These are phyloP conservation scores for Eupsilia transversa DNA, from an alignment of 2,888 invertebrate species.

Conservation along the genomic window DNA sequence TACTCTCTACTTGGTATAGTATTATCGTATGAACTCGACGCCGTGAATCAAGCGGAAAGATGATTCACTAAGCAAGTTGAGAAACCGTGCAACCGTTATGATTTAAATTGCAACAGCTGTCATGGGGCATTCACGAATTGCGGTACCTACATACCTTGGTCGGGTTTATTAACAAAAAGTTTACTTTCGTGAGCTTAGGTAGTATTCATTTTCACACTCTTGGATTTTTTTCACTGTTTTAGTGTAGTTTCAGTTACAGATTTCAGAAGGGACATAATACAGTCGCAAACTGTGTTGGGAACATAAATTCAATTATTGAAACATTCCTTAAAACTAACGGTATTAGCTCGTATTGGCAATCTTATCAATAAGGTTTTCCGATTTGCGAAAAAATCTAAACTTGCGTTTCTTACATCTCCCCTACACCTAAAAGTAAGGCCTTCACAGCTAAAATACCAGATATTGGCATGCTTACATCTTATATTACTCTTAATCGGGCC, in stretches of 20 bases:
- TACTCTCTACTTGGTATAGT: conserved; percentile 53
- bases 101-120: conserved; percentile 87
- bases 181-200: conserved; percentile 26
- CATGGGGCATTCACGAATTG: conserved; percentile 83
- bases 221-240: conserved; percentile 9
- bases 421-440: background rate
- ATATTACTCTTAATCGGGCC: background rate
- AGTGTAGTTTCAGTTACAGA: background rate
- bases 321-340: background rate
- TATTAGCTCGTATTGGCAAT: too few species aligned
- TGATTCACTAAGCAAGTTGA: conserved; percentile 85
- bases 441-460: too few species aligned
- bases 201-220: background rate
- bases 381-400: background rate
- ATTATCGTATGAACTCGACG: conserved; percentile 64
- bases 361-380: too few species aligned
- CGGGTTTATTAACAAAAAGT: conserved; percentile 63
- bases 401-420: background rate
- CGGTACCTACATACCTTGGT: conserved; percentile 83
- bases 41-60: conserved; percentile 87
- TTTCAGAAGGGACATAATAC: too few species aligned
- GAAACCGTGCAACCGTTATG: conserved; percentile 87
- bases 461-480: background rate
- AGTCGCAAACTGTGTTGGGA: background rate
- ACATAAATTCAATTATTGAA: background rate